These are phyloP conservation scores for Typhlichthys eigenmanni DNA, from an alignment of 2,797 vertebrate genomes.

Conservation along the genomic window DNA sequence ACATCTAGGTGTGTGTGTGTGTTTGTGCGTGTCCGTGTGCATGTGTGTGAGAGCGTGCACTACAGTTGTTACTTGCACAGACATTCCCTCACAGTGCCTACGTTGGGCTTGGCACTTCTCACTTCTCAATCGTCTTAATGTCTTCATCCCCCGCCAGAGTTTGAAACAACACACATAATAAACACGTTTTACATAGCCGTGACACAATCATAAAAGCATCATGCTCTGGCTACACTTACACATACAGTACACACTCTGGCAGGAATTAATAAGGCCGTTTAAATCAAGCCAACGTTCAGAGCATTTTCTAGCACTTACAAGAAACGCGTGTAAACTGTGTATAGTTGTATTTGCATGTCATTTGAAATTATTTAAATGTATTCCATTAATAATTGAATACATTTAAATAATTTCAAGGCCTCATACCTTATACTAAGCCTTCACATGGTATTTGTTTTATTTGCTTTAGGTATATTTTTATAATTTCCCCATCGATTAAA, in stretches of 20 bases:
- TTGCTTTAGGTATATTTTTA: no score
- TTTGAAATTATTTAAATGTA: not conserved
- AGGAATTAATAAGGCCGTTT: conserved; percentile 21
- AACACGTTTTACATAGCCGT: conserved; percentile 42
- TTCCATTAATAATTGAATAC: no score
- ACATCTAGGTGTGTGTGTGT: not conserved
- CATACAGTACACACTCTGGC: not conserved
- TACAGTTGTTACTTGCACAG: not conserved
- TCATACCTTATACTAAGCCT: no score
- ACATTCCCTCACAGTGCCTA: conserved; percentile 18
- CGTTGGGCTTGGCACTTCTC: conserved; percentile 4
- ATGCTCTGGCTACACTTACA: conserved; percentile 13
- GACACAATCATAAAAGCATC: conserved; percentile 41
- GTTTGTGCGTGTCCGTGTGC: not conserved
- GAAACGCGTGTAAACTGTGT: not conserved
- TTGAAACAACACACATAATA: conserved; percentile 31
- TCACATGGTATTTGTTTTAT: no score
- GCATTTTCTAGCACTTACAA: conserved; percentile 1
- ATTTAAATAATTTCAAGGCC: no score
- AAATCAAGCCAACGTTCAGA: conserved; percentile 11
- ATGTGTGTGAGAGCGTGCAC: not conserved
- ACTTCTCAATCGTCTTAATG: conserved; percentile 2
- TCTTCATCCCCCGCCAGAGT: conserved; percentile 22
- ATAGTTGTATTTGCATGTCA: no score
- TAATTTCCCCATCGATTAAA: no score